These are phyloP conservation scores for Otis tarda DNA, from an alignment of 2,113 vertebrate genomes.

Conservation along the genomic window DNA sequence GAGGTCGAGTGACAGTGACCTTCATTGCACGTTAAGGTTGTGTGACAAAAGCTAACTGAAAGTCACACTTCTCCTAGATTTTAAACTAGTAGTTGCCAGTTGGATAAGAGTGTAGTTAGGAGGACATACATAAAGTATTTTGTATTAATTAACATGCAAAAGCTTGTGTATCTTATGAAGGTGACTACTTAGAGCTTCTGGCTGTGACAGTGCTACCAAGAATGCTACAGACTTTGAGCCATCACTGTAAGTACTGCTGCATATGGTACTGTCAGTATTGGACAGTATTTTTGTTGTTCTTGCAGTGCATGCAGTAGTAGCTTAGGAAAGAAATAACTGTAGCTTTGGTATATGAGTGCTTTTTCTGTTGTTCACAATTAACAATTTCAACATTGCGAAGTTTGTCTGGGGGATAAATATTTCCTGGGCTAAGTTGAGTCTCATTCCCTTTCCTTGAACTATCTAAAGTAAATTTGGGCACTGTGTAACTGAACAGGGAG, in stretches of 20 bases:
- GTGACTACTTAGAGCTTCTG: not conserved
- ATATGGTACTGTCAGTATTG: not conserved
- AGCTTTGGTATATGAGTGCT: not conserved
- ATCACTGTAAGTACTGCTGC: fast-evolving
- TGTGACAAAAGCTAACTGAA: not conserved
- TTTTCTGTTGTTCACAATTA: not conserved
- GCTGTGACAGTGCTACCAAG: not conserved
- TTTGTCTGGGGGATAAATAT: not conserved
- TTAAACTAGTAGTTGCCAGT: not conserved
- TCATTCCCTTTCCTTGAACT: not conserved
- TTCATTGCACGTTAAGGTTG: not conserved
- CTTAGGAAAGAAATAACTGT: not conserved
- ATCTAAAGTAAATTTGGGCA: not conserved
- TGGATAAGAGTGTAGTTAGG: not conserved
- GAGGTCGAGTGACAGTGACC: not conserved
- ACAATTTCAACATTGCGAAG: not conserved
- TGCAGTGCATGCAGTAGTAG: not conserved
- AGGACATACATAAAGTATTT: not conserved
- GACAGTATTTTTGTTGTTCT: not conserved
- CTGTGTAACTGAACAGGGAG: not conserved
- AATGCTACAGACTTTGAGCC: not conserved
- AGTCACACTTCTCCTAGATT: not conserved
- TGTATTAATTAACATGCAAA: not conserved
- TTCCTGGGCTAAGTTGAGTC: not conserved
- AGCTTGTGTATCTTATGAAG: not conserved